These are phyloP conservation scores for Drosophila auraria DNA, from an alignment of 1,140 invertebrate genomes.

Conservation along the genomic window DNA sequence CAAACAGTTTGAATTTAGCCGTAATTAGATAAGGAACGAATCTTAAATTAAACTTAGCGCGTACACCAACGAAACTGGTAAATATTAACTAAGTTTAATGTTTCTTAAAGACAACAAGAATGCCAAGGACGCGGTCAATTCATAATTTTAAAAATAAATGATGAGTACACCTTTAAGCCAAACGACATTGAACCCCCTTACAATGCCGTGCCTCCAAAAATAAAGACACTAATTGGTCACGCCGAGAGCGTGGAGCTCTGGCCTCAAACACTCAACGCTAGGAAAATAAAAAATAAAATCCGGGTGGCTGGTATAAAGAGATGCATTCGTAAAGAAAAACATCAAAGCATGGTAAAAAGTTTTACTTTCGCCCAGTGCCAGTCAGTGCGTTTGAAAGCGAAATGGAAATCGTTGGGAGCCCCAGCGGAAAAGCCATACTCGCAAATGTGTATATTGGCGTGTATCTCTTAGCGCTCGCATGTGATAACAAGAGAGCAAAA, in stretches of 20 bases:
- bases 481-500: slow-evolving; percentile 48
- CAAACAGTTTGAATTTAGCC: slow-evolving; percentile 70
- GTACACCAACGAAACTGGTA: slow-evolving; percentile 26
- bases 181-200: slow-evolving; percentile 69
- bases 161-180: slow-evolving; percentile 56
- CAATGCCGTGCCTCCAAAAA: slow-evolving; percentile 73
- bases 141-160: slow-evolving; percentile 68
- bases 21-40: slow-evolving; percentile 61
- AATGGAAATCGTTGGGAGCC: slow-evolving; percentile 53
- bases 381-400: slow-evolving; percentile 67
- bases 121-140: slow-evolving; percentile 38
- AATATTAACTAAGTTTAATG: slow-evolving; percentile 1
- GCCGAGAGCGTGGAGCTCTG: slow-evolving; percentile 27
- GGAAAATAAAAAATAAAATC: slow-evolving; percentile 14
- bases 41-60: slow-evolving; percentile 26
- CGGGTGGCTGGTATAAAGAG: slow-evolving; percentile 3
- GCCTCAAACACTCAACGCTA: slow-evolving; percentile 13
- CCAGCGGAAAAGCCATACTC: slow-evolving; percentile 25
- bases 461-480: slow-evolving; percentile 10
- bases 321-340: slow-evolving; percentile 11
- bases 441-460: slow-evolving; percentile 4
- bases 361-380: slow-evolving; percentile 61
- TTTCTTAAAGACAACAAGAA: not conserved
- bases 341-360: slow-evolving; percentile 16
- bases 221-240: slow-evolving; percentile 55